Conservation (phyloP, 2,888 invertebrate genomes). For the Glyphotaelius pellucidus region DNA sequence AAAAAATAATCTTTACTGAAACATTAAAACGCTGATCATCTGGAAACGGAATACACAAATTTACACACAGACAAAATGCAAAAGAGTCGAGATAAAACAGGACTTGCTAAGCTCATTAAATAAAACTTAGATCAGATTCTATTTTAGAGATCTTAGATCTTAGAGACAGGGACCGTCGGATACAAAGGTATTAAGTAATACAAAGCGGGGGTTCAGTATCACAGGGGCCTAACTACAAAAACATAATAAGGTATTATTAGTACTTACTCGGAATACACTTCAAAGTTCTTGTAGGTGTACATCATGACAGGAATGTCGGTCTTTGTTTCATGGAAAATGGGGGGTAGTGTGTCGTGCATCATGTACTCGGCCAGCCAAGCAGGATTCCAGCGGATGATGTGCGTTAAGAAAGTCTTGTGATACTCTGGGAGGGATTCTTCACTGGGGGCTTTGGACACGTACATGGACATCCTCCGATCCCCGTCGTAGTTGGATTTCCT, state of each 20-base stretch:
- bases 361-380: slow-evolving; percentile 18
- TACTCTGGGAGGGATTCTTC: background rate
- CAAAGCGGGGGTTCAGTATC: too few relatives aligned
- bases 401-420: background rate
- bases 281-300: slow-evolving; percentile 16
- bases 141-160: too few relatives aligned
- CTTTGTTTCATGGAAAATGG: background rate
- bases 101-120: too few relatives aligned
- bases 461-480: background rate
- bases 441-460: background rate
- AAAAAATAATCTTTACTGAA: too few relatives aligned
- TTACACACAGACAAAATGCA: too few relatives aligned
- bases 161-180: background rate
- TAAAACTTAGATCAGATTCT: background rate
- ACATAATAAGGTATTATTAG: too few relatives aligned
- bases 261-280: slow-evolving; percentile 19
- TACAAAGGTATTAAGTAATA: background rate
- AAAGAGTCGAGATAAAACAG: background rate
- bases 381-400: slow-evolving; percentile 27
- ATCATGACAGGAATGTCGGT: background rate
- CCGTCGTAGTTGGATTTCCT: background rate
- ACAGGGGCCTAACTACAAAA: too few relatives aligned
- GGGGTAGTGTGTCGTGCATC: background rate
- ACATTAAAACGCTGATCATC: too few relatives aligned
- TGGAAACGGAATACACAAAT: background rate